phyloP scores from a whole-genome alignment of 2,888 invertebrate species.

The Polylopha cassiicola region DNA sequence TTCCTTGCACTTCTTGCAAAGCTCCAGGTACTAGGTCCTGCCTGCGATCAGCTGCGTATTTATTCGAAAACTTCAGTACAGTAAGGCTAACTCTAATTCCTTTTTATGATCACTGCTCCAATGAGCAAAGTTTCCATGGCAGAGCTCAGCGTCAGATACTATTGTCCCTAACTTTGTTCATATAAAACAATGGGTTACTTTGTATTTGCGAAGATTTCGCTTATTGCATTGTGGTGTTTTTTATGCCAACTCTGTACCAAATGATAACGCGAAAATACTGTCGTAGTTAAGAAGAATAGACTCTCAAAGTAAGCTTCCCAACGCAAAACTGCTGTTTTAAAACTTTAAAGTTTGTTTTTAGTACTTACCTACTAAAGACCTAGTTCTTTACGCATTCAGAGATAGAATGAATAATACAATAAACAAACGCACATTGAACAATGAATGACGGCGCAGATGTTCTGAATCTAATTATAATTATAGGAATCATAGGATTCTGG shows the following conservation, averaged over 20 bases:
- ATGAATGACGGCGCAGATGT: conserved; percentile 3
- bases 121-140: conserved; percentile 14
- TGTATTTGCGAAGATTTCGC: conserved; percentile 2
- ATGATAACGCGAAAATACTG: neutral
- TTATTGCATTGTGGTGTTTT: conserved; percentile 3
- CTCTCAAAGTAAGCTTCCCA: too few relatives aligned
- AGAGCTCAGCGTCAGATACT: conserved; percentile 9
- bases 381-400: too few relatives aligned
- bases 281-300: too few relatives aligned
- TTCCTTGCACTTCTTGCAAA: too few relatives aligned
- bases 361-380: too few relatives aligned
- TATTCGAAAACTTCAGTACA: conserved; percentile 2
- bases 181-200: conserved; percentile 16
- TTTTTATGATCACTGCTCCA: conserved; percentile 15
- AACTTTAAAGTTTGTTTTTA: too few relatives aligned
- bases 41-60: conserved; percentile 2
- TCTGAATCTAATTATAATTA: conserved; percentile 4
- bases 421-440: conserved; percentile 4
- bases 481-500: neutral
- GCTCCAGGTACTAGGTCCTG: too few relatives aligned
- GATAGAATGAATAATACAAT: too few relatives aligned
- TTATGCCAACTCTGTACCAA: neutral
- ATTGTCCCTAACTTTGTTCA: conserved; percentile 10
- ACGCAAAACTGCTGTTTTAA: too few relatives aligned
- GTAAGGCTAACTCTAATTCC: conserved; percentile 11